A percentile compares a stretch with the other conserved stretches of the same genome.
phyloP scores from a whole-genome alignment of 2,113 vertebrate genomes.

The Petromus typicus region DNA sequence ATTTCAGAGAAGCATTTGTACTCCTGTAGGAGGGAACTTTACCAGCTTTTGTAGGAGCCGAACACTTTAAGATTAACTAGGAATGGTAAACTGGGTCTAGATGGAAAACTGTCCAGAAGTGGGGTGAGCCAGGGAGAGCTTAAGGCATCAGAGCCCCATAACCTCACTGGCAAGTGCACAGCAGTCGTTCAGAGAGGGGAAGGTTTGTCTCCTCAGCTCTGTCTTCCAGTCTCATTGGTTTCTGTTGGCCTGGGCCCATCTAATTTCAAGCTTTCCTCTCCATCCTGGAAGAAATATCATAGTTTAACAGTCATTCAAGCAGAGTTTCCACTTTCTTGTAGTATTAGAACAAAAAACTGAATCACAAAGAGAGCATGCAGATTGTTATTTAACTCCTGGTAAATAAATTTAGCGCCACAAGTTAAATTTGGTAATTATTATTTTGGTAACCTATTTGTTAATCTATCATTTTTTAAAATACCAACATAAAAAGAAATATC shows the following conservation, averaged over 20 bases:
- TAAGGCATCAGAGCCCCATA: not conserved
- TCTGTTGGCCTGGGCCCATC: not conserved
- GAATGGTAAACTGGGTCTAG: not conserved
- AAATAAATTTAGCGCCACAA: not conserved
- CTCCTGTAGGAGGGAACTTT: not conserved
- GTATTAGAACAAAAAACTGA: not conserved
- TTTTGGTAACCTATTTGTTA: no score
- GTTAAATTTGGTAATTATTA: not conserved
- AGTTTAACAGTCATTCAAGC: not conserved
- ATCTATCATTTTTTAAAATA: not conserved
- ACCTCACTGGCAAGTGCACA: not conserved
- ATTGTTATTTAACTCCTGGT: not conserved
- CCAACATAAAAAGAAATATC: not conserved
- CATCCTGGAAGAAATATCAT: not conserved
- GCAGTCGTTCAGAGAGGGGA: not conserved
- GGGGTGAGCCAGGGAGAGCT: not conserved
- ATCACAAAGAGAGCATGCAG: not conserved
- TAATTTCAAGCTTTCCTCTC: not conserved
- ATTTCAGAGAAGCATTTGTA: not conserved
- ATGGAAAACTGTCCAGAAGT: not conserved
- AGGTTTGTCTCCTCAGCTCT: not conserved
- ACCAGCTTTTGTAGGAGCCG: not conserved
- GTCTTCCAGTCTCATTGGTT: not conserved
- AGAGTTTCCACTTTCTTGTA: not conserved
- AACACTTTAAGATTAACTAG: not conserved